Conservation (phyloP, 64 coral and sea anemone species). For the Pocillopora damicornis region DNA sequence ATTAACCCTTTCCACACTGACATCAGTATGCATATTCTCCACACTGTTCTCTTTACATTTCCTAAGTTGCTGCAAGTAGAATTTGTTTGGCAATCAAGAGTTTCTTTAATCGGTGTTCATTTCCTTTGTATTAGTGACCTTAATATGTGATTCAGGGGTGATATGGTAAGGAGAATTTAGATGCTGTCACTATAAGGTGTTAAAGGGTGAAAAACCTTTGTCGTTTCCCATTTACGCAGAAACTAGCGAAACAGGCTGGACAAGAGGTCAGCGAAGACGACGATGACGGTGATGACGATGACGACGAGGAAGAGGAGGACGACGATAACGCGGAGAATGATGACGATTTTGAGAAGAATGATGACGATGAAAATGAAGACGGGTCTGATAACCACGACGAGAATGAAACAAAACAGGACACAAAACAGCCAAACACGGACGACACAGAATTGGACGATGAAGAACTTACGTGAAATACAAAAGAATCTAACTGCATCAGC, state of each 20-base stretch:
- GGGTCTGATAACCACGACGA: not conserved
- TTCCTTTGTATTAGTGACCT: too few species aligned
- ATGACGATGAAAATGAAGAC: slow-evolving; percentile 2
- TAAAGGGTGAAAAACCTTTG: too few species aligned
- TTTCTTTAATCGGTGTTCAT: too few species aligned
- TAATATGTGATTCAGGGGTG: too few species aligned
- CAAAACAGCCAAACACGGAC: not conserved
- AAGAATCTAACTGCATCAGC: not conserved
- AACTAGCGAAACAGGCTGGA: slow-evolving; percentile 42
- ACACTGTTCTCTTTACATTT: too few species aligned
- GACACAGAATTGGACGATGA: not conserved
- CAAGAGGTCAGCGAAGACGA: slow-evolving; percentile 44
- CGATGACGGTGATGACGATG: slow-evolving; percentile 27
- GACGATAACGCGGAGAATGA: slow-evolving; percentile 9
- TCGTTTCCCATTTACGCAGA: slow-evolving; percentile 13
- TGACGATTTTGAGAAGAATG: not conserved
- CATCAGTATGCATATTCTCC: too few species aligned
- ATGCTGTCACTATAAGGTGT: too few species aligned
- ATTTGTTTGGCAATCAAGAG: too few species aligned
- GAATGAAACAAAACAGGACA: not conserved
- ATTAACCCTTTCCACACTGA: too few species aligned
- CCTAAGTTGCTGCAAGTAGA: too few species aligned
- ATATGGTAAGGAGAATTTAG: too few species aligned
- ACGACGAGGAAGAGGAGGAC: slow-evolving; percentile 11
- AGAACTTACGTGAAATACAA: slow-evolving; percentile 26